Evolutionary conservation across 2,113 vertebrate genomes (phyloP).

Genomic region (Aphelocoma coerulescens): DNA sequence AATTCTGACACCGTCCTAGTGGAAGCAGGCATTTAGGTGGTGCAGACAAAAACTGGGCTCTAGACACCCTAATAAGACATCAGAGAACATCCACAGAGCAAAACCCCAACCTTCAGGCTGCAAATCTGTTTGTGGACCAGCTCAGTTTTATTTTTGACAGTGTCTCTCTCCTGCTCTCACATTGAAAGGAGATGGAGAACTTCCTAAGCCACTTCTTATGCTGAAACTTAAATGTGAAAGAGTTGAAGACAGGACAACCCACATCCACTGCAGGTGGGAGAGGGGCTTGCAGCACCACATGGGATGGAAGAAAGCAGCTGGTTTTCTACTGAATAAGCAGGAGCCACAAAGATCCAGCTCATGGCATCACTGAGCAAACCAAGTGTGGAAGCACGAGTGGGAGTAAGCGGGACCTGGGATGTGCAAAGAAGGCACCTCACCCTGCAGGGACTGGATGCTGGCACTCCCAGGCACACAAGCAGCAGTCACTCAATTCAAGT

Average conservation of each 20-base stretch:
- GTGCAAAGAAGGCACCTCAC: background rate
- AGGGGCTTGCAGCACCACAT: background rate
- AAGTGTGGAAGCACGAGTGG: background rate
- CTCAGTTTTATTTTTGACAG: background rate
- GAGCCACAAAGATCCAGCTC: background rate
- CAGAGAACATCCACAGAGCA: background rate
- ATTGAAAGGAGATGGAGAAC: background rate
- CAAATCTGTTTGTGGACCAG: background rate
- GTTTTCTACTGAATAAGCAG: background rate
- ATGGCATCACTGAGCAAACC: background rate
- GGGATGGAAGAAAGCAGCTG: background rate
- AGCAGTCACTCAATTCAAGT: background rate
- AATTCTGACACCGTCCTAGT: background rate
- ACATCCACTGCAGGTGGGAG: rapidly evolving
- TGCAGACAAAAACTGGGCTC: background rate
- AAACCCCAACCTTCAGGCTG: background rate
- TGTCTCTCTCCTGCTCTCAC: background rate
- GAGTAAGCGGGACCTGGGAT: background rate
- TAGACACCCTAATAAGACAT: background rate
- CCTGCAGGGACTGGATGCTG: background rate
- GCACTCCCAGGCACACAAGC: background rate
- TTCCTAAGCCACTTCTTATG: background rate
- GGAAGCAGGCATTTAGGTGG: background rate
- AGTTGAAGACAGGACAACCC: background rate
- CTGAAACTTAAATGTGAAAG: background rate